phyloP scores from a whole-genome alignment of 2,797 vertebrate genomes.

The Sylvia borin region DNA sequence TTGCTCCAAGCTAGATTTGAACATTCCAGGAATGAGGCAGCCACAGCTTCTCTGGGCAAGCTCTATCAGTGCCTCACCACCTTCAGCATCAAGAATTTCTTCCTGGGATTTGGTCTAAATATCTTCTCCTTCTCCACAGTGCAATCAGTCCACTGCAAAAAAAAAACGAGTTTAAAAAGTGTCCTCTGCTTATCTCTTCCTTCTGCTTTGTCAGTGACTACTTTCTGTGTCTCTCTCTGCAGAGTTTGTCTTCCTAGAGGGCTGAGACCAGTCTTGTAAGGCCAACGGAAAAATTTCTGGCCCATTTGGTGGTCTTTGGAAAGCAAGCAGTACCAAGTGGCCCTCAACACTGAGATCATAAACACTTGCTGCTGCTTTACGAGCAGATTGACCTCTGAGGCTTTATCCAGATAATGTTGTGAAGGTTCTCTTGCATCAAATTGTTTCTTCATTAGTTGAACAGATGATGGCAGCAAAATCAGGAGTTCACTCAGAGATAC shows the following conservation, averaged over 20 bases:
- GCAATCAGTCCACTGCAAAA: background rate
- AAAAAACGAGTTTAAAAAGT: background rate
- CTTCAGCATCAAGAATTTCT: background rate
- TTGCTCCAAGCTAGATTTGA: background rate
- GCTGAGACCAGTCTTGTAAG: background rate
- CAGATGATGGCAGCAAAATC: slow-evolving; percentile 61
- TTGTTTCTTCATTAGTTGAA: slow-evolving; percentile 3
- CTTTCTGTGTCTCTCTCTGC: background rate
- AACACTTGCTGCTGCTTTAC: background rate
- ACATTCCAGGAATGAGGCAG: background rate
- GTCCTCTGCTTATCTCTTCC: background rate
- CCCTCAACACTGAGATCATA: background rate
- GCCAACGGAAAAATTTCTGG: background rate
- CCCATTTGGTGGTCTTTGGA: background rate
- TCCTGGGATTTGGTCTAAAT: background rate
- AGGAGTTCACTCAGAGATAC: background rate
- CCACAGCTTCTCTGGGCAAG: background rate
- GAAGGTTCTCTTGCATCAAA: background rate
- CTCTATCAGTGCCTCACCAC: background rate
- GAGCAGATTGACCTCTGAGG: background rate
- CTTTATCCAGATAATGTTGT: background rate
- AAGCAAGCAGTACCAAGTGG: background rate
- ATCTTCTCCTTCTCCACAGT: background rate
- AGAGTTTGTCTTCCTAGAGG: background rate
- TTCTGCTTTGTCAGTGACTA: background rate